Base-by-base conservation (phyloP, 2,113 vertebrate species). In the Esox niger region DNA sequence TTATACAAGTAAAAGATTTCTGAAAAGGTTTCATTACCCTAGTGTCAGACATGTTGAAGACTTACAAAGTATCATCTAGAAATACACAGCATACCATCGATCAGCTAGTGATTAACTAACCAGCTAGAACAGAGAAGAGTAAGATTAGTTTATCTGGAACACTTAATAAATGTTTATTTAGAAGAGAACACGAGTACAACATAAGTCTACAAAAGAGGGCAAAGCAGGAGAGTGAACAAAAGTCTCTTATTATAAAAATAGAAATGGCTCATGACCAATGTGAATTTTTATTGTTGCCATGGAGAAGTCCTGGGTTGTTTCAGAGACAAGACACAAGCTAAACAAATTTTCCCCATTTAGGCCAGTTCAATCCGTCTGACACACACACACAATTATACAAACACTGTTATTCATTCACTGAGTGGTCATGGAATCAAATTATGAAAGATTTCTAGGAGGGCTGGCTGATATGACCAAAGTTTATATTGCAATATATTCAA, bases 261-360 rank as follows among this genome's bases (percentile, higher is more conserved):
- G 52, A 60, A 73, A 67, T 17, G 55, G 33, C 43, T 38, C 30
- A 32, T 56, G 68, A 70, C 57, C 10, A 26, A 29, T 43, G n/a
- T 66, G 17, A 56, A 43, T 68, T 43, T 58, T 68, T 15, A 58
- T 43, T 15, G 66, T 68, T 57, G 55, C 55, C 33, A 46, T 68
- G 55, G 66, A 0, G 66, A 67, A 21, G 25, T 26, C 25, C 55
- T 43, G 31, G 9, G 21, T 15, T 66, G 3, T 52, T 33, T 64
- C 30, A 27, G 63, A 64, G 46, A 64, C 8, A 8, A 27, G 27
- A 47, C 61, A 52, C 38, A 63, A 46, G 15, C 21, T 64, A 8
- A 46, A 17, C 38, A 26, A 11, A 58, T 29, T 20, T 38, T 62
- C 59, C 59, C 59, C 55, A 23, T 49, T 61, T 23, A 10, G 17